Base-by-base conservation (phyloP, 2,113 vertebrate species). In the Hyla sarda region DNA sequence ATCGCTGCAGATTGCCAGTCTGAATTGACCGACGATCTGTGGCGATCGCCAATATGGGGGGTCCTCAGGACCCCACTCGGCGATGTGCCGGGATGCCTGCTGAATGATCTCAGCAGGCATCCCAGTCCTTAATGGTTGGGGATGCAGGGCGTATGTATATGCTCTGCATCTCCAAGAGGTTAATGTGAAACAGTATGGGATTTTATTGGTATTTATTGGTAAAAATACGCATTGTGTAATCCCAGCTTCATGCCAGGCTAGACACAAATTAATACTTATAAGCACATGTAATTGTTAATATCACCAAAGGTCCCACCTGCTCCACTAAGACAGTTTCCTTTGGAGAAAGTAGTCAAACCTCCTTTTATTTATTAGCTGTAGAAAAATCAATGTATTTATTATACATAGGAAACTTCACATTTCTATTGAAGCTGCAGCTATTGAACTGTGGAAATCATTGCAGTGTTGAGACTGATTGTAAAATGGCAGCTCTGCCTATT, bases 321-420 rank as follows among this genome's bases (percentile, higher is more conserved):
- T 11, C 60, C 47, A 69, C 52, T 60, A 34, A 78, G 47, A 85
- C 71, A 45, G 71, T 85, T 75, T 69, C 21, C 32, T 67, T 52
- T 62, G 47, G 19, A 77, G 75, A 77, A 67, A 52, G 74, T 85
- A 87, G 77, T 62, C 78, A 62, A 28, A 82, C 74, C 77, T 87
- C 85, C 73, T 87, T 87, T 87, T 72, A 87, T 87, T 82, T 87
- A 86, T 86, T 86, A 87, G 52, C 85, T 82, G 69, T 45, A 60
- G 54, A 52, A 81, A 87, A 87, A 87, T 87, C 85, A 82, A 86
- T 87, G 54, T 87, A 87, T 87, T 87, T 87, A 82, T 87, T 87
- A 82, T 82, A 82, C 85, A 82, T 87, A 62, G 85, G 85, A 87
- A 87, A 87, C 85, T 87, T 86, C 84, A 86, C 76, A 86, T 87